Base-by-base conservation (phyloP, 2,888 invertebrate species). In the Neoitamus cyanurus region DNA sequence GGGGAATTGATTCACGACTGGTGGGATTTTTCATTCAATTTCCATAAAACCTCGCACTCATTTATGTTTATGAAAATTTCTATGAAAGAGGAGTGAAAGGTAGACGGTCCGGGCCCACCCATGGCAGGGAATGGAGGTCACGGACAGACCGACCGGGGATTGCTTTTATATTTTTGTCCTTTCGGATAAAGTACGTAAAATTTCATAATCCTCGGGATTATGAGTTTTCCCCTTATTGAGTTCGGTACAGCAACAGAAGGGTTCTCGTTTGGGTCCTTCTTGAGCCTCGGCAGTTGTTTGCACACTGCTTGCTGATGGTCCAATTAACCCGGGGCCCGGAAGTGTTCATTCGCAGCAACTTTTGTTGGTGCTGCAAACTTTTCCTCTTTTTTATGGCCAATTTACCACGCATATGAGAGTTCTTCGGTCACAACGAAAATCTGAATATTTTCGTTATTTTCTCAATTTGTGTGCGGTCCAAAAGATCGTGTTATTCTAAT, bases 291-390 rank as follows among this genome's bases (percentile, higher is more conserved):
- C 34, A 72, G 72, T 34, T 72, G 34, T 72, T 72, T 72, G 28
- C 34, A 34, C 34, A n/a, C 72, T 72, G 72, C 31, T 72, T 72
- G 72, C 31, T 72, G 31, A 72, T 72, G 30, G 72, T 34, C 72
- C 72, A 72, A 72, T 72, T 72, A 72, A 72, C 72, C 72, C 72
- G n/a, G 31, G 34, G 28, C 58, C 58, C 58, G 58, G 72, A 72
- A 72, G 72, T 72, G 72, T 72, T 31, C 34, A 34, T 72, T 72
- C 34, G 70, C 34, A 72, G 31, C 2, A 34, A 72, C 34, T 72
- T 72, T 72, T 72, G 58, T 72, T 72, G 31, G 72, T 72, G 2
- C 20, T 72, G 30, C 34, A 72, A 72, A 72, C 34, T 72, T 72
- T 15, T 72, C 31, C 7, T 31, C 58, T 15, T 42, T 58, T 58